These are phyloP conservation scores for Furnarius figulus DNA, from an alignment of 2,113 vertebrate genomes.

Conservation along the genomic window DNA sequence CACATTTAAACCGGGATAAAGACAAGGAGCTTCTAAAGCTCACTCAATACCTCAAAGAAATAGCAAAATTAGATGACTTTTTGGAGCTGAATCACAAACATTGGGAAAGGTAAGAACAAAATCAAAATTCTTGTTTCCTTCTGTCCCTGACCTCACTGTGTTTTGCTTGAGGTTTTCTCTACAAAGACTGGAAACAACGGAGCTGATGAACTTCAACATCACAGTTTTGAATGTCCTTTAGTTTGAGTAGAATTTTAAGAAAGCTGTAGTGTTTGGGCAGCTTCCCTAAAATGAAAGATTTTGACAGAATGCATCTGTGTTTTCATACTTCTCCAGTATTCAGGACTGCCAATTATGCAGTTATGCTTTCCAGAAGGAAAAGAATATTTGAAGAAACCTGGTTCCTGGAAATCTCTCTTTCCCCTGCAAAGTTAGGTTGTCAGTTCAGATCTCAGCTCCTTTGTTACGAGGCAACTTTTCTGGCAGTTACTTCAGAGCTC, in stretches of 20 bases:
- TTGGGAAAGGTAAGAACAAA: conserved; percentile 90
- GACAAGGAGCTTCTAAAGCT: conserved; percentile 96
- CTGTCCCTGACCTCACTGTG: not conserved
- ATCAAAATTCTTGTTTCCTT: not conserved
- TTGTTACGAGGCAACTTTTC: not conserved
- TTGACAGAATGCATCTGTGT: not conserved
- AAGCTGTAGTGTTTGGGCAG: not conserved
- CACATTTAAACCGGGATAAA: conserved; percentile 95
- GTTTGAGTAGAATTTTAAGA: not conserved
- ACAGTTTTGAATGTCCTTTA: not conserved
- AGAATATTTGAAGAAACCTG: not conserved
- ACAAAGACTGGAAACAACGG: not conserved
- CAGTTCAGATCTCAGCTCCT: not conserved
- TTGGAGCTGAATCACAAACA: conserved; percentile 97
- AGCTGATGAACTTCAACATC: not conserved
- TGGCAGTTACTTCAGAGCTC: not conserved
- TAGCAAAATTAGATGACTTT: conserved; percentile 94
- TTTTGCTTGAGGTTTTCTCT: not conserved
- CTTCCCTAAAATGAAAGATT: not conserved
- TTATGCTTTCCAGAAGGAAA: not conserved
- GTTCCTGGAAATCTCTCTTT: not conserved
- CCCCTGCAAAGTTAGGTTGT: not conserved
- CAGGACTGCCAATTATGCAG: not conserved
- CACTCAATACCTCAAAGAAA: conserved; percentile 98
- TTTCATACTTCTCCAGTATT: not conserved